phyloP scores from a whole-genome alignment of 2,888 invertebrate genomes.

The Zootermopsis nevadensis region DNA sequence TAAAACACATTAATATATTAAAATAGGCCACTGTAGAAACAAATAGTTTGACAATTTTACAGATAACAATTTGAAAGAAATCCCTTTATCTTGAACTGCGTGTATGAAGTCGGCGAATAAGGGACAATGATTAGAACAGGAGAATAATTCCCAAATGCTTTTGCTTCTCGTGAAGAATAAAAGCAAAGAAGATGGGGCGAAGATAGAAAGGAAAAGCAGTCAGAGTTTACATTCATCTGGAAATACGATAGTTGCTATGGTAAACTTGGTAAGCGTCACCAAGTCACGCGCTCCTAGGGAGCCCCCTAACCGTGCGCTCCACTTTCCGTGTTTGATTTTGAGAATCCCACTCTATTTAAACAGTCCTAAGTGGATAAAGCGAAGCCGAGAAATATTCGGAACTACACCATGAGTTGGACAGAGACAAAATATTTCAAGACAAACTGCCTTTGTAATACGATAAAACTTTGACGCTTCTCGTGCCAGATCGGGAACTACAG shows the following conservation, averaged over 20 bases:
- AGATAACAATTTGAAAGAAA: neutral
- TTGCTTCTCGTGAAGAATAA: constrained; percentile 19
- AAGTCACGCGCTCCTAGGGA: constrained; percentile 20
- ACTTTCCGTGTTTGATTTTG: constrained; percentile 15
- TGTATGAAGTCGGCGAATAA: neutral
- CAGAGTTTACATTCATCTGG: constrained; percentile 14
- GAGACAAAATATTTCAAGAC: neutral
- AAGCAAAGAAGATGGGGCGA: neutral
- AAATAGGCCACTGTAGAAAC: neutral
- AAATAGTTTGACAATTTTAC: neutral
- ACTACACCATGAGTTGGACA: neutral
- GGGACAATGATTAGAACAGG: neutral
- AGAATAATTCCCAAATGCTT: neutral
- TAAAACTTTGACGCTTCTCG: neutral
- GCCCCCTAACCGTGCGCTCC: neutral
- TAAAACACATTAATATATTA: neutral
- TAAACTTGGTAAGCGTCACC: constrained; percentile 20
- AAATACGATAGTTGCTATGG: constrained; percentile 14
- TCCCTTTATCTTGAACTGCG: no score
- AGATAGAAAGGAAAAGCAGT: constrained; percentile 4
- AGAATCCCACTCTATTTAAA: constrained; percentile 22
- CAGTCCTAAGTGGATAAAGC: constrained; percentile 26
- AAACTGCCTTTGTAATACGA: constrained; percentile 5
- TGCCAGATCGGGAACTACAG: neutral
- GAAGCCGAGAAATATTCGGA: neutral